phyloP scores from a whole-genome alignment of 2,113 vertebrate species.

The Pterocles orientalis region DNA sequence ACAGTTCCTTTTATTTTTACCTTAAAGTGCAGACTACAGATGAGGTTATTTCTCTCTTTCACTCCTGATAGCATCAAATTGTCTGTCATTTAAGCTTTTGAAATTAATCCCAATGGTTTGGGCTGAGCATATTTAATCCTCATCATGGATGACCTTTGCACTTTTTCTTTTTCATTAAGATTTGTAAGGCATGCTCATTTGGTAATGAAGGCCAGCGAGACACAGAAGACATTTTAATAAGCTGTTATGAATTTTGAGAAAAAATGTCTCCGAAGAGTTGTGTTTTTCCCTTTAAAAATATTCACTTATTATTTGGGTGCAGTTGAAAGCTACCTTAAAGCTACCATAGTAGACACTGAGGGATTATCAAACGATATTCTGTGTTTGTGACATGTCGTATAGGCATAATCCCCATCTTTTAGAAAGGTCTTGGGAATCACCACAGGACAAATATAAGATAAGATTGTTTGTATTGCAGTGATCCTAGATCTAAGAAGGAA shows the following conservation, averaged over 20 bases:
- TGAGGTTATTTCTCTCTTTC: neutral
- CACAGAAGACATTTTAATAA: neutral
- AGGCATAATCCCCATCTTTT: neutral
- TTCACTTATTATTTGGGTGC: neutral
- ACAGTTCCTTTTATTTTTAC: neutral
- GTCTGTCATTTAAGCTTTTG: neutral
- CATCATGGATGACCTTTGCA: neutral
- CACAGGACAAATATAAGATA: neutral
- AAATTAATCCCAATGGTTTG: neutral
- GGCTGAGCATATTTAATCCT: neutral
- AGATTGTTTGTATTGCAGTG: neutral
- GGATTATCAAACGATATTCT: neutral
- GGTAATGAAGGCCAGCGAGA: neutral
- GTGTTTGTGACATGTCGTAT: neutral
- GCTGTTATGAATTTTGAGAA: neutral
- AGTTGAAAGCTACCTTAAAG: neutral
- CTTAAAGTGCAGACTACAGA: neutral
- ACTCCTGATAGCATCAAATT: neutral
- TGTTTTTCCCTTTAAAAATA: neutral
- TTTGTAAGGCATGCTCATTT: neutral
- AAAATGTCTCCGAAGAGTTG: neutral
- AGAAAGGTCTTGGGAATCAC: neutral
- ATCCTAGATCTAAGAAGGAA: neutral
- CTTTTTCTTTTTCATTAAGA: neutral
- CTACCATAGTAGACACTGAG: neutral